These are phyloP conservation scores for Nyctibius grandis DNA, from an alignment of 2,797 vertebrate genomes.

Conservation along the genomic window DNA sequence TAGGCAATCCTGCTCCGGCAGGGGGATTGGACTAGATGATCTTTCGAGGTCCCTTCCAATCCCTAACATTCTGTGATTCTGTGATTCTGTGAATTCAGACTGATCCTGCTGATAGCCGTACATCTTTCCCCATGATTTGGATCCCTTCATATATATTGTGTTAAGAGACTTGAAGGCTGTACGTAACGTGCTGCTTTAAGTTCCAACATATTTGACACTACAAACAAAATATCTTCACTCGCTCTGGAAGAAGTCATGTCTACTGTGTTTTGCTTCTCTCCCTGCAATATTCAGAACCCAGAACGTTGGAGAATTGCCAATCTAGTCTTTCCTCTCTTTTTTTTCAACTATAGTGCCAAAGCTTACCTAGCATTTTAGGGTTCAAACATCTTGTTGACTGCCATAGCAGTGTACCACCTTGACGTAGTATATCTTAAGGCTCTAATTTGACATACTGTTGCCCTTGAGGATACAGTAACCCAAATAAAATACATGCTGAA, in stretches of 20 bases:
- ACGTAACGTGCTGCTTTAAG: not conserved
- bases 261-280: not conserved
- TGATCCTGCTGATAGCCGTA: not conserved
- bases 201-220: not conserved
- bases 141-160: not conserved
- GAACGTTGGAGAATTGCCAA: not conserved
- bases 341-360: not conserved
- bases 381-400: not conserved
- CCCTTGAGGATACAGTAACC: not conserved
- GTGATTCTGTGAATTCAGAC: too few relatives aligned
- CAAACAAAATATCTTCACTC: not conserved
- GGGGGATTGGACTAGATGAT: too few relatives aligned
- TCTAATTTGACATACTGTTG: not conserved
- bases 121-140: not conserved
- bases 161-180: not conserved
- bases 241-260: not conserved
- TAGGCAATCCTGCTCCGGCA: too few relatives aligned
- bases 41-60: too few relatives aligned
- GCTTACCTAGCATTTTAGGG: not conserved
- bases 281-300: not conserved
- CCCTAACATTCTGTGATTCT: too few relatives aligned
- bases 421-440: not conserved
- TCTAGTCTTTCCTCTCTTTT: not conserved
- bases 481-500: not conserved
- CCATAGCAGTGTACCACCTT: not conserved